A percentile compares a stretch with the other conserved stretches of the same genome.
phyloP scores from a whole-genome alignment of 2,797 vertebrate species.

The Sebastes umbrosus region DNA sequence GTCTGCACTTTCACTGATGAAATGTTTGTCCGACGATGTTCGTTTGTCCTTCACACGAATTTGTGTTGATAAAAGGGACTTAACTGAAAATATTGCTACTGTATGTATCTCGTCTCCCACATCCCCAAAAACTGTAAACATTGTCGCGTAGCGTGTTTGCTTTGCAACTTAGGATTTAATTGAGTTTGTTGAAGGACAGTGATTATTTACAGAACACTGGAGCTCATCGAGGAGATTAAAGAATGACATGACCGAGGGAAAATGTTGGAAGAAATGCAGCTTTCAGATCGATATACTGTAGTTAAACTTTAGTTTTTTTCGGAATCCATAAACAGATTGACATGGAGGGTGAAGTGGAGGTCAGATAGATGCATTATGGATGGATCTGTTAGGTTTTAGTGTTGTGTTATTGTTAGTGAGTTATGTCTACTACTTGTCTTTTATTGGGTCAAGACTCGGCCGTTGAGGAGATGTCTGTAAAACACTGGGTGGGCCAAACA shows the following conservation, averaged over 20 bases:
- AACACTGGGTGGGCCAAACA: constrained; percentile 16
- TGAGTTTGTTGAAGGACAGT: constrained; percentile 11
- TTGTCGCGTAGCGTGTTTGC: neutral
- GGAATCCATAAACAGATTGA: neutral
- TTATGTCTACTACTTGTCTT: constrained; percentile 31
- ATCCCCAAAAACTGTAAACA: neutral
- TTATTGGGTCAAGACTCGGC: constrained; percentile 20
- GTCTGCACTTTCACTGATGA: neutral
- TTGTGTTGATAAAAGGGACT: constrained; percentile 6
- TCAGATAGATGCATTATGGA: constrained; percentile 21
- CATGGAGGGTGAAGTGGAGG: neutral
- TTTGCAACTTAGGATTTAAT: constrained; percentile 26
- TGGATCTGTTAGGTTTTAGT: neutral
- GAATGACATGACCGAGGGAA: neutral
- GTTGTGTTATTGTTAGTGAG: neutral
- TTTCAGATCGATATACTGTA: neutral
- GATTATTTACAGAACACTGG: constrained; percentile 18
- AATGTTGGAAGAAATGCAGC: neutral
- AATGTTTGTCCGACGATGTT: neutral
- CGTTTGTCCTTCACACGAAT: neutral
- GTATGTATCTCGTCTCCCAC: neutral
- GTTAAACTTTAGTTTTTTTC: neutral
- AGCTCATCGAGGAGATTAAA: constrained; percentile 7
- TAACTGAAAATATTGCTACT: neutral
- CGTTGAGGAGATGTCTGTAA: constrained; percentile 24